Evolutionary conservation across 2,888 invertebrate species (phyloP), one percentile per base, ranked within the genome.

Genomic region (Electrophaes corylata): DNA sequence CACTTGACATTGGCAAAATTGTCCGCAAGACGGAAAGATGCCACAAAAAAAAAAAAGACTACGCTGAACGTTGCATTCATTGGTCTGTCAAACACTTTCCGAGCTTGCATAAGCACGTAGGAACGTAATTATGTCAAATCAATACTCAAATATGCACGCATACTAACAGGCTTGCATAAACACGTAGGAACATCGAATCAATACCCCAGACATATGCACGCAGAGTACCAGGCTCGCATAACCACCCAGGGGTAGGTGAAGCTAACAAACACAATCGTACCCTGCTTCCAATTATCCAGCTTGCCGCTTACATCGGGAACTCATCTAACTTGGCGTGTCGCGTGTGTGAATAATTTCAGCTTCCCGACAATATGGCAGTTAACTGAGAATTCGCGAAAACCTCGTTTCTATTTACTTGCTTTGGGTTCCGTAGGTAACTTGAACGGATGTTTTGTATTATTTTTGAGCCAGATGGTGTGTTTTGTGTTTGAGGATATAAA

Each of bases 271-370:
- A 51, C 59, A 60, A 55, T 55, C 69, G 67, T 65, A 65, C 65
- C 51, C 31, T 46, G 79, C 71, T 78, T 72, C 78, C 78, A 84
- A 84, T 83, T 83, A 84, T 78, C 73, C 77, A 65, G 47, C 49
- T 44, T 37, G 50, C 37, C 59, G 59, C 55, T 55, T 51, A 51
- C 50, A 59, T 46, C 55, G 41, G 23, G 50, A 60, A 55, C 59
- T 60, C 55, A 55, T 60, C 50, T 55, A 55, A 60, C 55, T 59
- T 59, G 41, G 49, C 53, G 50, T 47, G 54, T 43, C 46, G 54
- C 50, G 41, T 54, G 55, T 60, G 55, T 55, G 59, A 55, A 60
- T 60, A 59, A 59, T 50, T 59, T 50, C 26, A 50, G 40, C 48
- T 37, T 29, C 56, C 14, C 50, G 45, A 47, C 54, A 60, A 50